A percentile compares a stretch with the other conserved stretches of the same genome.
Evolutionary conservation across 2,888 invertebrate species (phyloP).

Genomic region (Peribatodes rhomboidaria): DNA sequence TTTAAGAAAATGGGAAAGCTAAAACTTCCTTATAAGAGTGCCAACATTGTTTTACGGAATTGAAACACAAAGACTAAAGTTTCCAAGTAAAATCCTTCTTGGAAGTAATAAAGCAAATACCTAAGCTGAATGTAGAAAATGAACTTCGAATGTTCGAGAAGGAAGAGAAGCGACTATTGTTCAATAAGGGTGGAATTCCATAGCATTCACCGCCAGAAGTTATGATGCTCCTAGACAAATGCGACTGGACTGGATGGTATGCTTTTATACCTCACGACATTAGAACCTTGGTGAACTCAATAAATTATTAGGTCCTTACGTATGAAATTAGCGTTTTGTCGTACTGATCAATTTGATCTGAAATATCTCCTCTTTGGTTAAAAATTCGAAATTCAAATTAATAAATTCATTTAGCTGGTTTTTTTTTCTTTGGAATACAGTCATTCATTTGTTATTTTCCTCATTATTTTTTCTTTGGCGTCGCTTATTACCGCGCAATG

Average conservation of each 20-base stretch:
- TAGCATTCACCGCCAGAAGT: conserved; percentile 62
- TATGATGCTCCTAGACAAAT: conserved; percentile 57
- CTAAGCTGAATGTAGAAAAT: conserved; percentile 51
- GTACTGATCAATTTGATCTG: no score
- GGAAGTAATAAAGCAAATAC: conserved; percentile 52
- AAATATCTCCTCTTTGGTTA: no score
- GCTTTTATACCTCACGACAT: conserved; percentile 18
- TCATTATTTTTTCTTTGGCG: no score
- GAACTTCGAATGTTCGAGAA: conserved; percentile 58
- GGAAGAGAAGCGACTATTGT: conserved; percentile 61
- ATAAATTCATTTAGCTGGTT: no score
- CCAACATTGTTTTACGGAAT: conserved; percentile 39
- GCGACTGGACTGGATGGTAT: conserved; percentile 1
- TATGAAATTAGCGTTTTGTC: no score
- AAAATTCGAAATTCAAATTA: no score
- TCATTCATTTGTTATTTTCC: no score
- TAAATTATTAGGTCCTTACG: no score
- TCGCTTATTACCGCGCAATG: no score
- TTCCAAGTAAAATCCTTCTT: conserved; percentile 38
- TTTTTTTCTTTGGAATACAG: no score
- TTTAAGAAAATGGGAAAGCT: neutral
- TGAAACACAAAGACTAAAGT: conserved; percentile 36
- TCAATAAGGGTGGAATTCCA: conserved; percentile 64
- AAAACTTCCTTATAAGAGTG: conserved; percentile 14
- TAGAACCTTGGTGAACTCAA: neutral